These are phyloP conservation scores for Electrophaes corylata DNA, from an alignment of 2,888 invertebrate species.

Conservation along the genomic window DNA sequence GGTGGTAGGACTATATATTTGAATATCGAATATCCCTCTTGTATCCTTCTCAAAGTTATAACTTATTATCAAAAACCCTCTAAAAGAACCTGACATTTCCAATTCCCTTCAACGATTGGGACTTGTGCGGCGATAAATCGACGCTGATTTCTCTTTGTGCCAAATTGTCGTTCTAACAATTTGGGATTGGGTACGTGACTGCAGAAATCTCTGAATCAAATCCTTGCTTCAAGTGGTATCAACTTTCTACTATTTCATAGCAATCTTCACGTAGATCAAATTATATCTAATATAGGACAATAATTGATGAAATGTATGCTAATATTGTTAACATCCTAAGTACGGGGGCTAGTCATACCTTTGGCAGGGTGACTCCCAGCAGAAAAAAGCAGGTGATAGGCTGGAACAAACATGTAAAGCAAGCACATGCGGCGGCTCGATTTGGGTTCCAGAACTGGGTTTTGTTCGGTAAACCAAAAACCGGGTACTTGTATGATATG, in stretches of 20 bases:
- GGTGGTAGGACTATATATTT: not conserved
- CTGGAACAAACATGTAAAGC: too few species aligned
- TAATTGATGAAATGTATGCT: not conserved
- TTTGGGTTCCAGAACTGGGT: too few species aligned
- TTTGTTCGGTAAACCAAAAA: too few species aligned
- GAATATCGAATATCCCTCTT: constrained; percentile 5
- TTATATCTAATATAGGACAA: not conserved
- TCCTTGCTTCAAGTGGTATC: constrained; percentile 18
- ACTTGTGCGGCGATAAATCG: constrained; percentile 36
- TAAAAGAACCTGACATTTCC: constrained; percentile 22
- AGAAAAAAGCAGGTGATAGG: too few species aligned
- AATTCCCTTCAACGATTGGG: constrained; percentile 34
- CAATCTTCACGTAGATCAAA: not conserved
- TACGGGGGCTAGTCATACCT: too few species aligned
- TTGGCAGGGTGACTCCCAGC: too few species aligned
- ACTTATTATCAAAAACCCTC: constrained; percentile 29
- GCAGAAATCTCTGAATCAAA: constrained; percentile 18
- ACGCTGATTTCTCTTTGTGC: constrained; percentile 39
- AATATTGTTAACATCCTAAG: too few species aligned
- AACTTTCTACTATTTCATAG: constrained; percentile 12
- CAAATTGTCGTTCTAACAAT: constrained; percentile 36
- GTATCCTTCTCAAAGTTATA: constrained; percentile 4
- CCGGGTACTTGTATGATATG: too few species aligned
- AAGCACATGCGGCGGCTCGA: too few species aligned
- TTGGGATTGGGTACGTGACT: constrained; percentile 30